Percentiles rank a stretch among this genome's conserved stretches.
These are phyloP conservation scores for Clarias gariepinus DNA, from an alignment of 2,113 vertebrate genomes.

Conservation along the genomic window DNA sequence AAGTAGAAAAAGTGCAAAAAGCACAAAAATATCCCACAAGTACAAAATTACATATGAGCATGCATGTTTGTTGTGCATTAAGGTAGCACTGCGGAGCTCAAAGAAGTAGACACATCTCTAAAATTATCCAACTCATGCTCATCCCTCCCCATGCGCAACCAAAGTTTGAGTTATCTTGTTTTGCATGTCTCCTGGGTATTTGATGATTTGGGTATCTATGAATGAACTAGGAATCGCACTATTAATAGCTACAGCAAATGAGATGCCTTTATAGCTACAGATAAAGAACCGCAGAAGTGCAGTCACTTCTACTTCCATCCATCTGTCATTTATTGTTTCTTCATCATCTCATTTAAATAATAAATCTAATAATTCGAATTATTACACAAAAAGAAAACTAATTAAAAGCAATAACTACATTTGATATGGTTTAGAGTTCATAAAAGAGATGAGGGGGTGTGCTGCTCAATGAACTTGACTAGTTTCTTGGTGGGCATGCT, in stretches of 20 bases:
- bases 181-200: neutral
- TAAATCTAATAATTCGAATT: constrained; percentile 2
- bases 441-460: neutral
- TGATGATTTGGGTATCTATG: constrained; percentile 17
- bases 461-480: constrained; percentile 46
- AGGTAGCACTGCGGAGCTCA: neutral
- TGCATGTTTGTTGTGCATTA: constrained; percentile 17
- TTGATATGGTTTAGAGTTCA: constrained; percentile 12
- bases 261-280: constrained; percentile 3
- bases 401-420: neutral
- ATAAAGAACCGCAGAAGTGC: constrained; percentile 19
- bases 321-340: constrained; percentile 26
- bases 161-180: constrained; percentile 18
- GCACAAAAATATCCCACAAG: neutral
- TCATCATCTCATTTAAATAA: neutral
- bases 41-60: neutral
- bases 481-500: constrained; percentile 29
- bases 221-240: constrained; percentile 22
- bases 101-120: constrained; percentile 16
- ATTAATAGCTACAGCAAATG: constrained; percentile 37
- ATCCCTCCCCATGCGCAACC: constrained; percentile 2
- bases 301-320: constrained; percentile 21
- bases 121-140: constrained; percentile 24
- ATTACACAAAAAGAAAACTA: neutral
- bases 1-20: neutral